phyloP scores from a whole-genome alignment of 2,797 vertebrate species.

The Rhinoraja longicauda region DNA sequence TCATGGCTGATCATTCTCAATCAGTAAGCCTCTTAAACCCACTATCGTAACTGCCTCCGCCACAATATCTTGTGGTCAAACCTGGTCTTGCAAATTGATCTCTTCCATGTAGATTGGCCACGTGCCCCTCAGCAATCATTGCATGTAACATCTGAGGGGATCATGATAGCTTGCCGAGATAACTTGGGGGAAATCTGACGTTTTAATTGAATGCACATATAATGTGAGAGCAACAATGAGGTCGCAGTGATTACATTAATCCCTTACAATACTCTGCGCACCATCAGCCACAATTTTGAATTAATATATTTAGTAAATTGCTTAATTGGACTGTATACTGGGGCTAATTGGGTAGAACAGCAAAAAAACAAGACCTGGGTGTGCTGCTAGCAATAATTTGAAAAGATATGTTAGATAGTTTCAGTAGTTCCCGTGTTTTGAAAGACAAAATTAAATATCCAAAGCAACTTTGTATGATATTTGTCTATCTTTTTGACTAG shows the following conservation, averaged over 20 bases:
- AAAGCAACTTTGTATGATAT: neutral
- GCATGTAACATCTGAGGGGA: neutral
- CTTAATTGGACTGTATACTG: neutral
- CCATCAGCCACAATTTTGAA: neutral
- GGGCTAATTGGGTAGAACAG: neutral
- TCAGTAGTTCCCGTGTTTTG: too few species aligned
- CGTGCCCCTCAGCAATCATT: neutral
- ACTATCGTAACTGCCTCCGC: too few species aligned
- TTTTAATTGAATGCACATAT: neutral
- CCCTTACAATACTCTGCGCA: neutral
- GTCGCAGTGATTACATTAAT: too few species aligned
- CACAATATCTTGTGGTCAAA: too few species aligned
- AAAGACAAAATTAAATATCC: neutral
- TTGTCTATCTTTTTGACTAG: neutral
- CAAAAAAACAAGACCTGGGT: neutral
- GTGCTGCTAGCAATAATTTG: too few species aligned
- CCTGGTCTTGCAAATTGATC: neutral
- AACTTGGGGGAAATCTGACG: neutral
- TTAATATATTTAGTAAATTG: neutral
- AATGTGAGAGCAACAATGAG: neutral
- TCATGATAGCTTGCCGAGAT: neutral
- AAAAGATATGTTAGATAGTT: too few species aligned
- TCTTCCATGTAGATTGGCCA: neutral
- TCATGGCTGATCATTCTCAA: too few species aligned
- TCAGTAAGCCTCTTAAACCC: too few species aligned